These are phyloP conservation scores for Scelioninae gen. 1 DNA, from an alignment of 2,888 invertebrate genomes.

Conservation along the genomic window DNA sequence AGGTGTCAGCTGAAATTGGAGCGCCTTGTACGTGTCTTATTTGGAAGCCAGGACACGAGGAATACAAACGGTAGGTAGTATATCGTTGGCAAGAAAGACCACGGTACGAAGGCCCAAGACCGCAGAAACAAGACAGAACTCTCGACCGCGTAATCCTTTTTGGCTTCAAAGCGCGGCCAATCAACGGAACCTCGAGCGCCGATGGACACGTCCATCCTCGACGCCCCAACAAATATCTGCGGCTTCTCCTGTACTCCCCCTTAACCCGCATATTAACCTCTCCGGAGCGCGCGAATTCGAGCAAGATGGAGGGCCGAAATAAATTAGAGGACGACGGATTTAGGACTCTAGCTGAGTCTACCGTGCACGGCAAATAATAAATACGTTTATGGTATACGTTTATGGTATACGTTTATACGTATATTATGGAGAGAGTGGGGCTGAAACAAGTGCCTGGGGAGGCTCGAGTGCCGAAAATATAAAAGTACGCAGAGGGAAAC, in stretches of 20 bases:
- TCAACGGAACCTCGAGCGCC: slow-evolving; percentile 47
- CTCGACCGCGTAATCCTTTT: slow-evolving; percentile 62
- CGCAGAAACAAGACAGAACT: slow-evolving; percentile 20
- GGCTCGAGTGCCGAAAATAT: slow-evolving; percentile 58
- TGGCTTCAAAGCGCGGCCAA: slow-evolving; percentile 56
- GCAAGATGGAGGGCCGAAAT: slow-evolving; percentile 23
- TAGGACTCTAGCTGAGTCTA: slow-evolving; percentile 12
- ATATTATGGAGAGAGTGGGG: slow-evolving; percentile 32
- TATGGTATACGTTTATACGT: too few species aligned
- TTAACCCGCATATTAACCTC: slow-evolving; percentile 30
- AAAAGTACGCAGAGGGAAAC: slow-evolving; percentile 45
- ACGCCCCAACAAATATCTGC: slow-evolving; percentile 41
- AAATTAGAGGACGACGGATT: slow-evolving; percentile 42
- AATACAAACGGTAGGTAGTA: slow-evolving; percentile 78
- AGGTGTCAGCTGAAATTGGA: slow-evolving; percentile 82
- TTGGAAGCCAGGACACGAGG: slow-evolving; percentile 76
- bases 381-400: slow-evolving; percentile 50
- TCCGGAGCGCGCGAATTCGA: slow-evolving; percentile 22
- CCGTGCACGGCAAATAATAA: slow-evolving; percentile 45
- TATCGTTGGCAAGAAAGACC: slow-evolving; percentile 70
- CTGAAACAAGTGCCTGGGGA: slow-evolving; percentile 53
- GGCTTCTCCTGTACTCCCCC: slow-evolving; percentile 1
- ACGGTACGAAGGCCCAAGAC: not conserved
- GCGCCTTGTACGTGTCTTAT: slow-evolving; percentile 82
- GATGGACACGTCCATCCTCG: slow-evolving; percentile 50